Evolutionary conservation across 2,797 vertebrate genomes (phyloP).

Genomic region (Geotrypetes seraphini): DNA sequence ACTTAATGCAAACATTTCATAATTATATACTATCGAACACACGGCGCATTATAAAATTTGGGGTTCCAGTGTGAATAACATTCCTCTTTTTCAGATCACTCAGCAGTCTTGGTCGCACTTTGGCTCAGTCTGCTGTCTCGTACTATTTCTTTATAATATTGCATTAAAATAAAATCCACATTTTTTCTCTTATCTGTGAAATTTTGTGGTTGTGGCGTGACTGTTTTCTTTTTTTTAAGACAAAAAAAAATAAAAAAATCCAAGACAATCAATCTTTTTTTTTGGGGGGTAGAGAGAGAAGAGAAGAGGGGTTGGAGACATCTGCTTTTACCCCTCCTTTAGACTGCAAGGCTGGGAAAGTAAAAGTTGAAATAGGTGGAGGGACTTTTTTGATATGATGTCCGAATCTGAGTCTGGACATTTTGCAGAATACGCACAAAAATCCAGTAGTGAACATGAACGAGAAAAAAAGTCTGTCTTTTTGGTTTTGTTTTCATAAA

Average conservation of each 20-base stretch:
- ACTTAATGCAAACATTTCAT: slow-evolving; percentile 65
- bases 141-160: slow-evolving; percentile 60
- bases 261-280: slow-evolving; percentile 46
- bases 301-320: slow-evolving; percentile 32
- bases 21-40: slow-evolving; percentile 59
- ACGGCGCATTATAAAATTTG: slow-evolving; percentile 56
- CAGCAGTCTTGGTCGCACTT: slow-evolving; percentile 59
- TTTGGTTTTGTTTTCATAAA: too few species aligned
- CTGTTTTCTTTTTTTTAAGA: slow-evolving; percentile 55
- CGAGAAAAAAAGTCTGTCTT: too few species aligned
- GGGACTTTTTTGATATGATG: too few species aligned
- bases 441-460: too few species aligned
- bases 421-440: too few species aligned
- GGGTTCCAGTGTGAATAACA: slow-evolving; percentile 62
- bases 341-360: slow-evolving; percentile 23
- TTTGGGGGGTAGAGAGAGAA: too few species aligned
- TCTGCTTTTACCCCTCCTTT: slow-evolving; percentile 26
- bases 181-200: slow-evolving; percentile 66
- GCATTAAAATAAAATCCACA: slow-evolving; percentile 59
- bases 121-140: slow-evolving; percentile 46
- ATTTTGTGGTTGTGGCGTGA: slow-evolving; percentile 61
- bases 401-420: too few species aligned
- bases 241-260: slow-evolving; percentile 67
- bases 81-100: slow-evolving; percentile 64
- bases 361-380: too few species aligned